Evolutionary conservation across 2,888 invertebrate species (phyloP).

Genomic region (Synanthedon formicaeformis): DNA sequence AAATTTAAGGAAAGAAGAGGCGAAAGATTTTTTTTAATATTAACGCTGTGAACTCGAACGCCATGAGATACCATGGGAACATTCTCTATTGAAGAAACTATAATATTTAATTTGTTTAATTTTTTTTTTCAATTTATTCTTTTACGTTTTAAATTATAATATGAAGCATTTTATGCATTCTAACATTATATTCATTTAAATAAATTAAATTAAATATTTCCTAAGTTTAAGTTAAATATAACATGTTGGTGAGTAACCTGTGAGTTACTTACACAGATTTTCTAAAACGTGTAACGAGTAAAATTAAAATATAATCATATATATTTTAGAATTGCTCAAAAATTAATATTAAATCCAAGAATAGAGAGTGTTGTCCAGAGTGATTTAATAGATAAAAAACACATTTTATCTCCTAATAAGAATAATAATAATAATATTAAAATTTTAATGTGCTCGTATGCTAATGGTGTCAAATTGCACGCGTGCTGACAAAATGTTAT

Average conservation of each 20-base stretch:
- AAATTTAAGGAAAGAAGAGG: slow-evolving; percentile 22
- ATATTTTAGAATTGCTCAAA: slow-evolving; percentile 38
- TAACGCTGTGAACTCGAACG: slow-evolving; percentile 54
- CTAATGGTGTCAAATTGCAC: slow-evolving; percentile 62
- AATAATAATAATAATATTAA: slow-evolving; percentile 21
- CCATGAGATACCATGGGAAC: slow-evolving; percentile 36
- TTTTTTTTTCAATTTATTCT: too few species aligned
- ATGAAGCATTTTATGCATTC: too few species aligned
- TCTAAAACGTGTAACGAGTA: background rate
- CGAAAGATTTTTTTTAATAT: slow-evolving; percentile 55
- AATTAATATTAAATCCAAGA: slow-evolving; percentile 2
- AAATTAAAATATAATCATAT: background rate
- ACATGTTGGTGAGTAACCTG: too few species aligned
- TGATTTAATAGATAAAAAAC: slow-evolving; percentile 26
- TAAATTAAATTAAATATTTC: too few species aligned
- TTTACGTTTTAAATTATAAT: too few species aligned
- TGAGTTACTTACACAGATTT: too few species aligned
- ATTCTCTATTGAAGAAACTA: slow-evolving; percentile 17
- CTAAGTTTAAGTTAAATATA: too few species aligned
- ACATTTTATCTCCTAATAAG: slow-evolving; percentile 48
- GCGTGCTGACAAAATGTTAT: slow-evolving; percentile 34
- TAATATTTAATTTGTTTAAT: too few species aligned
- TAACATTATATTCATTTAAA: too few species aligned
- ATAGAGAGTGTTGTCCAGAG: slow-evolving; percentile 39
- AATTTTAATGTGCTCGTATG: slow-evolving; percentile 54